Evolutionary conservation across 64 coral and sea anemone species (phyloP), one percentile per base, ranked within the genome.

Genomic region (Trachythela sp.): DNA sequence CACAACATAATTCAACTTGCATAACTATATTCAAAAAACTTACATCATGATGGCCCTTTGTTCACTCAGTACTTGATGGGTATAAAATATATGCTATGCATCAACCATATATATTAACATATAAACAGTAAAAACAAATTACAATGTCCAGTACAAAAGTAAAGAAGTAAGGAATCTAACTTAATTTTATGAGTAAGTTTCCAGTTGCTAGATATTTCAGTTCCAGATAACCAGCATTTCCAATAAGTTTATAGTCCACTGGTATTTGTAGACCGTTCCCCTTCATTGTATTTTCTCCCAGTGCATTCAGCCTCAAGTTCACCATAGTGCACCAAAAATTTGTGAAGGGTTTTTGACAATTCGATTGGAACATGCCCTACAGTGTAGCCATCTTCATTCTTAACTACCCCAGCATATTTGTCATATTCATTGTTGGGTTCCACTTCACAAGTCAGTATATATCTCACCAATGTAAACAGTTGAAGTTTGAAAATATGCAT

Each of bases 391-490:
- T 72, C 68, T 72, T 72, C 68, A 72, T 72, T 72, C 68, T 72
- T 72, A 72, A 72, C 68, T 72, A 72, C 68, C 68, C 17, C 68
- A 72, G 68, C 68, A 35, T 72, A 72, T 72, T 72, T 72, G 68
- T 72, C 68, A 72, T 72, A 72, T 72, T 72, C 68, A 72, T 72
- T 72, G 68, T 72, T 26, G 68, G 68, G 68, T 72, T 72, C 68
- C 68, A 72, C 68, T 72, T 72, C 40, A 72, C 68, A 72, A 72
- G 68, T 72, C 68, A 72, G 68, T n/a, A n/a, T n/a, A n/a, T 72
- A 72, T 72, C 84, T 72, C 68, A 72, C 68, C 68, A 72, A 72
- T 72, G 68, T 72, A 72, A 72, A 72, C 68, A 72, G 68, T 72
- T 72, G 68, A 72, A 72, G 68, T 72, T 72, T 72, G 68, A 72